Conservation (phyloP, 1,140 invertebrate genomes). For the Arctopsyche grandis region DNA sequence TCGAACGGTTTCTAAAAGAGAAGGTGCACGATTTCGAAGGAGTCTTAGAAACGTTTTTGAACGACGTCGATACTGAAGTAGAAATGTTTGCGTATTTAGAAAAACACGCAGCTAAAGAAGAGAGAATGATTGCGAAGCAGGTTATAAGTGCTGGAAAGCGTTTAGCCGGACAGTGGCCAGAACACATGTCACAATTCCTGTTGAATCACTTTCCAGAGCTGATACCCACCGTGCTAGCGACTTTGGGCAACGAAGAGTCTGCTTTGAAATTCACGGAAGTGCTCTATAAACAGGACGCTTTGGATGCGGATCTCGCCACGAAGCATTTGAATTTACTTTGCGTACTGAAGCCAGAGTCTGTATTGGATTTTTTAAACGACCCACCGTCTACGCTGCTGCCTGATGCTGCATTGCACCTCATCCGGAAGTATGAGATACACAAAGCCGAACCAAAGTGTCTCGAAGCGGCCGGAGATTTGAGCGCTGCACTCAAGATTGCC, state of each 20-base stretch:
- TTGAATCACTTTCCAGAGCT: slow-evolving; percentile 56
- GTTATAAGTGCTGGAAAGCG: slow-evolving; percentile 50
- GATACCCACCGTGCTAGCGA: slow-evolving; percentile 53
- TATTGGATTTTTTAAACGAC: slow-evolving; percentile 57
- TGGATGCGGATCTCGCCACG: slow-evolving; percentile 58
- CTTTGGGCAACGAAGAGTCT: slow-evolving; percentile 51
- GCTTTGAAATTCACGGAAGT: slow-evolving; percentile 58
- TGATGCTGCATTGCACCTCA: slow-evolving; percentile 59
- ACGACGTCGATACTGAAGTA: slow-evolving; percentile 57
- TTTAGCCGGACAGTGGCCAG: slow-evolving; percentile 56
- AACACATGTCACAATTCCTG: slow-evolving; percentile 58
- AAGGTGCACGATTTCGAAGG: slow-evolving; percentile 53
- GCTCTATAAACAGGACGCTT: slow-evolving; percentile 57
- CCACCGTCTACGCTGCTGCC: slow-evolving; percentile 59
- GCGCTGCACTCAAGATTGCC: slow-evolving; percentile 43
- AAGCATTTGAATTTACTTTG: slow-evolving; percentile 60
- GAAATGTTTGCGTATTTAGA: slow-evolving; percentile 63
- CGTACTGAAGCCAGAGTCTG: slow-evolving; percentile 54
- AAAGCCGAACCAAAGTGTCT: slow-evolving; percentile 61
- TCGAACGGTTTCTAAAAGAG: slow-evolving; percentile 48
- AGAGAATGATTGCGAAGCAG: slow-evolving; percentile 55
- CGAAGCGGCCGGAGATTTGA: slow-evolving; percentile 55
- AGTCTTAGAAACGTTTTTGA: slow-evolving; percentile 59
- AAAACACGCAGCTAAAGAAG: slow-evolving; percentile 48
- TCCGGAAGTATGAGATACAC: slow-evolving; percentile 56